Conservation (phyloP, 2,113 vertebrate species). For the Cardinalis cardinalis region DNA sequence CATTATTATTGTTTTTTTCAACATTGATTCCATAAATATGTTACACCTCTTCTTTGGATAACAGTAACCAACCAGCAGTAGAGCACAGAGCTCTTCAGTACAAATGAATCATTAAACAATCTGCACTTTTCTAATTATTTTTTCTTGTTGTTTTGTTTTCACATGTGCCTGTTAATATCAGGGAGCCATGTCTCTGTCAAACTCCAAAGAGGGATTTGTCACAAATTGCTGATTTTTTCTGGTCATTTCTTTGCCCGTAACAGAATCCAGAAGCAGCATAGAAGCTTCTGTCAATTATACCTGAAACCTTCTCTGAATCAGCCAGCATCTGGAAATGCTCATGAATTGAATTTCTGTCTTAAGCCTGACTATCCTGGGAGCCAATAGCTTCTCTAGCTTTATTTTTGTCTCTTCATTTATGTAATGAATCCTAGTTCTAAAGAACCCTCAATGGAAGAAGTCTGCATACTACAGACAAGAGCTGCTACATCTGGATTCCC, state of each 20-base stretch:
- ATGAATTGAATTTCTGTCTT: neutral
- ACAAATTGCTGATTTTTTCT: neutral
- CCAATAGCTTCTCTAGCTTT: neutral
- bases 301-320: neutral
- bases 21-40: neutral
- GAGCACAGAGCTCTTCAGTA: neutral
- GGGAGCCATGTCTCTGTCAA: neutral
- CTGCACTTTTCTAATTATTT: neutral
- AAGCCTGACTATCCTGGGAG: neutral
- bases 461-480: neutral
- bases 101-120: neutral
- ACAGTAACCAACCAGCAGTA: neutral
- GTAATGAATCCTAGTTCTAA: neutral
- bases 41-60: neutral
- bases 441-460: neutral
- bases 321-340: neutral
- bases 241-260: neutral
- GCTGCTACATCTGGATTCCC: neutral
- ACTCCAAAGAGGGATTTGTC: neutral
- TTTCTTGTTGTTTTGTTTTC: neutral
- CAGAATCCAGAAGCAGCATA: neutral
- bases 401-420: neutral
- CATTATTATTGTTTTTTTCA: slow-evolving; percentile 5
- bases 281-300: neutral
- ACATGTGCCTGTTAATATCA: neutral